Conservation (phyloP, 1,140 invertebrate species). For the Cyclina sinensis region DNA sequence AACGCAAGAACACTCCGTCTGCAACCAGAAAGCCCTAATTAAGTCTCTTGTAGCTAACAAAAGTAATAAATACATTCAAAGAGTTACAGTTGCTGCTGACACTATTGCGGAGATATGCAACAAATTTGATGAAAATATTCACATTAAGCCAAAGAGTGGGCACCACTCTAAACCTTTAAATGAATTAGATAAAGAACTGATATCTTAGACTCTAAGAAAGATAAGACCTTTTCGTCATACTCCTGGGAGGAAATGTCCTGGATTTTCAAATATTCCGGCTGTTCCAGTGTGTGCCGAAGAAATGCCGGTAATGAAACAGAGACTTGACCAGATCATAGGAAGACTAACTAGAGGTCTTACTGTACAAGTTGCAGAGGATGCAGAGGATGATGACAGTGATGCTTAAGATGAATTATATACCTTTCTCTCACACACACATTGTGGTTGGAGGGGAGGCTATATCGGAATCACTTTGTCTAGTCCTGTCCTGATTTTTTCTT, state of each 20-base stretch:
- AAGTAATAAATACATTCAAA: not conserved
- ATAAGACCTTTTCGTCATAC: not conserved
- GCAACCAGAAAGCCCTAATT: not conserved
- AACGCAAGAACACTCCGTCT: not conserved
- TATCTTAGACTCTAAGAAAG: not conserved
- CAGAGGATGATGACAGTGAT: not conserved
- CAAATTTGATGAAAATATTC: too few relatives aligned
- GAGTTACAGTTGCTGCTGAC: not conserved
- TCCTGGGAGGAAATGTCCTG: conserved; percentile 4
- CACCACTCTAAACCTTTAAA: not conserved
- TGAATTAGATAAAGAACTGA: not conserved
- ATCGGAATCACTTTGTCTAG: too few relatives aligned
- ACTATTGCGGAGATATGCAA: not conserved
- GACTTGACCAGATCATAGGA: not conserved
- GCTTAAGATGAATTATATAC: too few relatives aligned
- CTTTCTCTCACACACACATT: too few relatives aligned
- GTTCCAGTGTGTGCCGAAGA: not conserved
- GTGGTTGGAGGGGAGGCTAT: too few relatives aligned
- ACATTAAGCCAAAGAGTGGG: not conserved
- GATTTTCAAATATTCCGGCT: not conserved
- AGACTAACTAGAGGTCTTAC: not conserved
- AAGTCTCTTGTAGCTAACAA: not conserved
- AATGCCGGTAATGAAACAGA: not conserved
- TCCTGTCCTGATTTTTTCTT: too few relatives aligned
- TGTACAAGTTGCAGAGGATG: not conserved